Evolutionary conservation across 1,140 invertebrate genomes (phyloP).

Genomic region (Drosophila oshimai): DNA sequence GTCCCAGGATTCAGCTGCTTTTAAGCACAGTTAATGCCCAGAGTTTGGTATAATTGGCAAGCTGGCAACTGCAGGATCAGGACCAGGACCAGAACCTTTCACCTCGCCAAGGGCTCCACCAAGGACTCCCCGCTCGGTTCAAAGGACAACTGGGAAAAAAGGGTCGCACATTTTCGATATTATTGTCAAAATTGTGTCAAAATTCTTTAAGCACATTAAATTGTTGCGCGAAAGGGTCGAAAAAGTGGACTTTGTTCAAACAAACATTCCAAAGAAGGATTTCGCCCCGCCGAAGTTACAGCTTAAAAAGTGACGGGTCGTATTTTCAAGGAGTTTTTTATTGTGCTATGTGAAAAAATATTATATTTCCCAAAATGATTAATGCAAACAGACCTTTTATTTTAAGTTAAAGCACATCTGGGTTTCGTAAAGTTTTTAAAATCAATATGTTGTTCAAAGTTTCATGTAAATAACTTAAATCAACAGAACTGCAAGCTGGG

Average conservation of each 20-base stretch:
- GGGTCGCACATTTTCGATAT: constrained; percentile 49
- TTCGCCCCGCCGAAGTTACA: neutral
- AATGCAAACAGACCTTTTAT: no score
- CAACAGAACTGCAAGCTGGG: no score
- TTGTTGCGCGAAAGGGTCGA: constrained; percentile 21
- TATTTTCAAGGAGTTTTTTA: neutral
- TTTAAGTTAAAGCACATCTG: no score
- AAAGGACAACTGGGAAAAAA: constrained; percentile 29
- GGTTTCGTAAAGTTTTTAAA: no score
- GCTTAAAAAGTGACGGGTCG: neutral
- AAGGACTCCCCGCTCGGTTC: constrained; percentile 11
- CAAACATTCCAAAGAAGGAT: constrained; percentile 13
- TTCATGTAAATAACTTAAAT: no score
- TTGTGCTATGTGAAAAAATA: neutral
- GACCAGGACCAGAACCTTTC: neutral
- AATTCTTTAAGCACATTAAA: constrained; percentile 67
- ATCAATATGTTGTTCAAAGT: no score
- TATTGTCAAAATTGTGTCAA: constrained; percentile 61
- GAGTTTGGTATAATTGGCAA: constrained; percentile 46
- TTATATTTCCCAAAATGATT: no score
- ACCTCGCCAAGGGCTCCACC: neutral
- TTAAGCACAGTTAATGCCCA: constrained; percentile 53
- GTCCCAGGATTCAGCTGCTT: constrained; percentile 26
- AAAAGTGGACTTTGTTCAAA: neutral
- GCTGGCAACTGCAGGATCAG: neutral